Evolutionary conservation across 2,888 invertebrate genomes (phyloP).

Genomic region (Barypeithes pellucidus): DNA sequence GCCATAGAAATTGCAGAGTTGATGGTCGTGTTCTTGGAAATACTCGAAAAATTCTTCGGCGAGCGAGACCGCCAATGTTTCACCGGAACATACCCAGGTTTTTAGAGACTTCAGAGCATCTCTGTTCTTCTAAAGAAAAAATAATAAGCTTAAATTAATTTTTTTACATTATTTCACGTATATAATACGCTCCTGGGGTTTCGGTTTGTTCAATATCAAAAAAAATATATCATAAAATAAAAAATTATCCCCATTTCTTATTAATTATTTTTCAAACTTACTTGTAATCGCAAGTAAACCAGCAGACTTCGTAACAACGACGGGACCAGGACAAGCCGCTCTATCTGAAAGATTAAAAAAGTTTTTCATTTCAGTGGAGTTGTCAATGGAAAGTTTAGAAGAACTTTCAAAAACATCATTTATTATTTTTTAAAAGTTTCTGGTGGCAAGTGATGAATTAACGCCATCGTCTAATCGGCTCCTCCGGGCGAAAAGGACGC

Average conservation of each 20-base stretch:
- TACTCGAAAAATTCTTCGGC: conserved; percentile 84
- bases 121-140: conserved; percentile 69
- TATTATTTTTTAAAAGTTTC: conserved; percentile 17
- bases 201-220: too few species aligned
- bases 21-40: conserved; percentile 78
- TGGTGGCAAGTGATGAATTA: neutral
- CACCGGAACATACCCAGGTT: conserved; percentile 92
- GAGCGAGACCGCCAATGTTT: conserved; percentile 81
- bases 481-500: too few species aligned
- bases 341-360: conserved; percentile 73
- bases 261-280: conserved; percentile 58
- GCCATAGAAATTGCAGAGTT: conserved; percentile 91
- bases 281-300: conserved; percentile 80
- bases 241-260: neutral
- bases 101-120: conserved; percentile 75
- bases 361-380: conserved; percentile 30
- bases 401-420: conserved; percentile 13
- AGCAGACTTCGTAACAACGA: conserved; percentile 86
- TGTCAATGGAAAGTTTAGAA: conserved; percentile 16
- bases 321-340: conserved; percentile 89
- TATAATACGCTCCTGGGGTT: neutral
- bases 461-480: too few species aligned
- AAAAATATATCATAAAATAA: too few species aligned
- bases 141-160: neutral
- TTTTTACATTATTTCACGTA: neutral